phyloP scores from a whole-genome alignment of 2,113 vertebrate species.

The Malaclemys terrapin region DNA sequence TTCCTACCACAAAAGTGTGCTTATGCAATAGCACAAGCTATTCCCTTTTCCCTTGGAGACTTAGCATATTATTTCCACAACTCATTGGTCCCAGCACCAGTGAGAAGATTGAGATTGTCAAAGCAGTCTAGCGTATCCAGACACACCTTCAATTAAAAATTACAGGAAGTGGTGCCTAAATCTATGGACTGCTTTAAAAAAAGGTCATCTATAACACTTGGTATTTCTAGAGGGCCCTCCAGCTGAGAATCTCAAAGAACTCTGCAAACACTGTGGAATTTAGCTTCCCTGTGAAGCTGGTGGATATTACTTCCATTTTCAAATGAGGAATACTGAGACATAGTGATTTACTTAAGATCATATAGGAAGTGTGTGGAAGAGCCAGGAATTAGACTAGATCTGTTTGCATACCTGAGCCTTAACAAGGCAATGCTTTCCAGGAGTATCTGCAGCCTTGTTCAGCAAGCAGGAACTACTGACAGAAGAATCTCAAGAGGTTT shows the following conservation, averaged over 20 bases:
- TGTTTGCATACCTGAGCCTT: background rate
- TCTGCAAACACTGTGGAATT: background rate
- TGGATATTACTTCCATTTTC: background rate
- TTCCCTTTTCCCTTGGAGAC: accelerated
- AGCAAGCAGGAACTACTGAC: background rate
- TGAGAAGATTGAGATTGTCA: background rate
- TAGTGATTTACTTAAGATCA: background rate
- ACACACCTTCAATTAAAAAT: background rate
- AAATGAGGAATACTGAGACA: background rate
- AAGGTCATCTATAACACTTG: background rate
- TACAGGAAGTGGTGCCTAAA: background rate
- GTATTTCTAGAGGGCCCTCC: background rate
- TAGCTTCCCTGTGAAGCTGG: background rate
- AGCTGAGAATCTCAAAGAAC: background rate
- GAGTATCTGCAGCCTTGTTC: background rate
- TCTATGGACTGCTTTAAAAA: background rate
- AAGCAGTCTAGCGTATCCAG: background rate
- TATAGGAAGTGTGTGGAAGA: background rate
- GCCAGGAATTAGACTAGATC: background rate
- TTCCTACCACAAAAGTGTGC: background rate
- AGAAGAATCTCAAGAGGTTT: background rate
- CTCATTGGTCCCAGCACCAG: background rate
- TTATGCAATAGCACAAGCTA: background rate
- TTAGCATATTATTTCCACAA: background rate
- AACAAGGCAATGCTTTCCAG: background rate